Conservation (phyloP, 2,888 invertebrate species). For the Amiota minor region DNA sequence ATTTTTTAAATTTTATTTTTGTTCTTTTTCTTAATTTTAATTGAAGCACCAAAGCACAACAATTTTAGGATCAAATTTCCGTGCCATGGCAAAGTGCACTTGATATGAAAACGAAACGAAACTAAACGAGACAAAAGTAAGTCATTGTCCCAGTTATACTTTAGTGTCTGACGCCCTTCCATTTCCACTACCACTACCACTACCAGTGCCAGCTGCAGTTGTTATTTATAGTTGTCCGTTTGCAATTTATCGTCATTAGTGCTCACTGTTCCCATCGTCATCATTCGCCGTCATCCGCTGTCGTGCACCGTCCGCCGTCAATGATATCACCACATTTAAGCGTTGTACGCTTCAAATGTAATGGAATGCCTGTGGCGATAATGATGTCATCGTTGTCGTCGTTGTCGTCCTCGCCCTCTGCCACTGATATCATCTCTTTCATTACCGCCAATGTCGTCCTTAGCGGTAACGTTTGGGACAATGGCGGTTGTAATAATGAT, state of each 20-base stretch:
- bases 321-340: constrained; percentile 55
- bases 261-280: constrained; percentile 35
- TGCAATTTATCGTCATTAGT: constrained; percentile 66
- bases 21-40: constrained; percentile 6
- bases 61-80: background rate
- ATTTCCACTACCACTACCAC: too few relatives aligned
- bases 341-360: constrained; percentile 50
- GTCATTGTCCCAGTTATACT: constrained; percentile 8
- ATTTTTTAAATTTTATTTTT: background rate
- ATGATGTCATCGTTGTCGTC: background rate
- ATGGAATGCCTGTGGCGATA: constrained; percentile 56
- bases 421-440: background rate
- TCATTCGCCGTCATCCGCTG: too few relatives aligned
- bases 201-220: background rate
- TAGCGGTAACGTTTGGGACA: background rate
- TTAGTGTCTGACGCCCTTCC: background rate
- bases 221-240: constrained; percentile 60
- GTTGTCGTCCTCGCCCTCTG: background rate
- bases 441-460: background rate
- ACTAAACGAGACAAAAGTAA: constrained; percentile 25
- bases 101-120: constrained; percentile 31
- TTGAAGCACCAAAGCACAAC: background rate
- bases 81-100: background rate
- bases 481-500: background rate
- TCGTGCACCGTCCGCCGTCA: constrained; percentile 35